These are phyloP conservation scores for Ageneiosus marmoratus DNA, from an alignment of 2,113 vertebrate genomes.

Conservation along the genomic window DNA sequence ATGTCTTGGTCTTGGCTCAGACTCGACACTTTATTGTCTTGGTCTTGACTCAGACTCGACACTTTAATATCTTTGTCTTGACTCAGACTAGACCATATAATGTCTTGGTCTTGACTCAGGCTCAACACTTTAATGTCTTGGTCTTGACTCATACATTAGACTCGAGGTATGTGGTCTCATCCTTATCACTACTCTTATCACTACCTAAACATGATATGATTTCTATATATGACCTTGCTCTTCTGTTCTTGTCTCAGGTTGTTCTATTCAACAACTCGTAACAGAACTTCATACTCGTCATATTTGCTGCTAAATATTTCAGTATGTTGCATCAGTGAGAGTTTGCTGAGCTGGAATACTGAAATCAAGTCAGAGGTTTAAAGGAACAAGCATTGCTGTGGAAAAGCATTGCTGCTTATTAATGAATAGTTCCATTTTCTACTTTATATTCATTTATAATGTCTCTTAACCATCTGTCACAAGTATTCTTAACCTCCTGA, in stretches of 20 bases:
- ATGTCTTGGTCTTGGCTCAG: too few relatives aligned
- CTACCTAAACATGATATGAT: not conserved
- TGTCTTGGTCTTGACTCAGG: too few relatives aligned
- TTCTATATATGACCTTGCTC: not conserved
- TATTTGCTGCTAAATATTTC: slow-evolving; percentile 32
- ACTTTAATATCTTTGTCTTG: too few relatives aligned
- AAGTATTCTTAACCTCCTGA: not conserved
- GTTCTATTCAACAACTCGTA: not conserved
- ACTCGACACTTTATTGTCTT: too few relatives aligned
- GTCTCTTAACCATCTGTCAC: not conserved
- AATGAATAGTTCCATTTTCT: slow-evolving; percentile 1
- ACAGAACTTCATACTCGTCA: not conserved
- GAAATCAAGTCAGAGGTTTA: slow-evolving; percentile 13
- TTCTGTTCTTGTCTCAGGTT: too few relatives aligned
- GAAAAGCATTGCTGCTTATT: slow-evolving; percentile 11
- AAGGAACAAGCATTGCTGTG: not conserved
- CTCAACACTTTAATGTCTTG: too few relatives aligned
- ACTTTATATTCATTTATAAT: not conserved
- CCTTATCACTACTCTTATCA: too few relatives aligned
- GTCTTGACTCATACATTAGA: too few relatives aligned
- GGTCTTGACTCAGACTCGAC: too few relatives aligned
- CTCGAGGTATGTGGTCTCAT: too few relatives aligned
- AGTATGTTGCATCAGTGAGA: slow-evolving; percentile 32
- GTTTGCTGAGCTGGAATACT: slow-evolving; percentile 18
- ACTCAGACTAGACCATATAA: too few relatives aligned